Evolutionary conservation across 2,113 vertebrate genomes (phyloP).

Genomic region (Leucoraja erinaceus): DNA sequence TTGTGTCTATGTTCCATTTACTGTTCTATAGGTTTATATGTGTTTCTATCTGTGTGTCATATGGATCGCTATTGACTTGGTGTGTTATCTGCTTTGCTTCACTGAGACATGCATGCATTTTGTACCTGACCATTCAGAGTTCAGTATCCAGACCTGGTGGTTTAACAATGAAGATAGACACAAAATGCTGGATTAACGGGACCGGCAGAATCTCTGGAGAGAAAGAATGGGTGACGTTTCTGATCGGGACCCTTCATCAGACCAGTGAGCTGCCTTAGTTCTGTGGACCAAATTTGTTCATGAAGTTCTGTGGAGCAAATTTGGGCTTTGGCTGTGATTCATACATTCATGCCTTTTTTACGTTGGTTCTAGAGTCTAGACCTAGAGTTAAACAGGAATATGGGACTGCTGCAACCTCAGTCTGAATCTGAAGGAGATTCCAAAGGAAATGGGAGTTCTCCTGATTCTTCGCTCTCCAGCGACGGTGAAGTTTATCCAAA

Average conservation of each 20-base stretch:
- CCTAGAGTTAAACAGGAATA: background rate
- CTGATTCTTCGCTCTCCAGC: background rate
- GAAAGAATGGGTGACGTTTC: no score
- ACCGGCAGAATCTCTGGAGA: no score
- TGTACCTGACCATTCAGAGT: background rate
- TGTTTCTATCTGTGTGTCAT: background rate
- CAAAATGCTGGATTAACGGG: no score
- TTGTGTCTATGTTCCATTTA: background rate
- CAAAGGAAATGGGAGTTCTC: background rate
- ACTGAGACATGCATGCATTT: background rate
- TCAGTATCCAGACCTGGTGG: background rate
- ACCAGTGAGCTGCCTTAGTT: background rate
- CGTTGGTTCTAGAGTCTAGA: no score
- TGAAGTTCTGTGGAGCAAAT: background rate
- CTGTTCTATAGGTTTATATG: background rate
- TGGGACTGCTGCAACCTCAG: no score
- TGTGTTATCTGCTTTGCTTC: background rate
- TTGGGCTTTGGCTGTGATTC: background rate
- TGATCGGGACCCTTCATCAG: no score
- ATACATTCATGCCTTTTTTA: no score
- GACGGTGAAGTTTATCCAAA: background rate
- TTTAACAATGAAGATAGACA: background rate
- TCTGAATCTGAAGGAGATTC: background rate
- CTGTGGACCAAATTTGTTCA: background rate
- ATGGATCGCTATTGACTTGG: background rate